These are phyloP conservation scores for Rhinophrynus dorsalis DNA, from an alignment of 2,797 vertebrate species.

Conservation along the genomic window DNA sequence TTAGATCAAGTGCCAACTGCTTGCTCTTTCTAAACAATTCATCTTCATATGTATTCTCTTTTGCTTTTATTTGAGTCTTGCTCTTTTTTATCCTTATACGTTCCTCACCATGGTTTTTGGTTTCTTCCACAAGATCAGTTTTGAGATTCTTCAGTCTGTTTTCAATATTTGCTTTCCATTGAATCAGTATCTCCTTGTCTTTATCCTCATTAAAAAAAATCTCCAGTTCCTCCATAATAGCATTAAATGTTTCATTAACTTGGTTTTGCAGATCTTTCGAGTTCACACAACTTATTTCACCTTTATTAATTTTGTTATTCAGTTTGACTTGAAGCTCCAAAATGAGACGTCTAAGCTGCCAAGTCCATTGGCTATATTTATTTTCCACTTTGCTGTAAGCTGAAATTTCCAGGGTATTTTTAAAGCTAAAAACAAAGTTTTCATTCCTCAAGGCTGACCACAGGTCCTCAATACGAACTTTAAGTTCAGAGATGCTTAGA, in stretches of 20 bases:
- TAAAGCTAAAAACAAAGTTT: conserved; percentile 76
- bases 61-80: conserved; percentile 35
- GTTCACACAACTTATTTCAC: conserved; percentile 19
- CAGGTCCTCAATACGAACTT: conserved; percentile 58
- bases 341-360: conserved; percentile 64
- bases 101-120: conserved; percentile 45
- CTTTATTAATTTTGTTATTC: conserved; percentile 55
- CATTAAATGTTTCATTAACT: conserved; percentile 32
- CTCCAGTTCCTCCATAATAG: conserved; percentile 45
- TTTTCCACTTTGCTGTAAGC: conserved; percentile 65
- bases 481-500: conserved; percentile 63
- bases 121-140: conserved; percentile 46
- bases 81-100: conserved; percentile 35
- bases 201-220: conserved; percentile 54
- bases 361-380: conserved; percentile 62
- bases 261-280: background rate
- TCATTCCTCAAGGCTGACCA: conserved; percentile 71
- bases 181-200: conserved; percentile 54
- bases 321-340: conserved; percentile 58
- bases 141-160: conserved; percentile 46
- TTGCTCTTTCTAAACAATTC: conserved; percentile 53
- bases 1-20: conserved; percentile 51
- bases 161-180: conserved; percentile 56
- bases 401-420: conserved; percentile 67
- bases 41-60: conserved; percentile 54